Evolutionary conservation across 2,113 vertebrate genomes (phyloP), one percentile per base, ranked within the genome.

Genomic region (Dromaius novaehollandiae): DNA sequence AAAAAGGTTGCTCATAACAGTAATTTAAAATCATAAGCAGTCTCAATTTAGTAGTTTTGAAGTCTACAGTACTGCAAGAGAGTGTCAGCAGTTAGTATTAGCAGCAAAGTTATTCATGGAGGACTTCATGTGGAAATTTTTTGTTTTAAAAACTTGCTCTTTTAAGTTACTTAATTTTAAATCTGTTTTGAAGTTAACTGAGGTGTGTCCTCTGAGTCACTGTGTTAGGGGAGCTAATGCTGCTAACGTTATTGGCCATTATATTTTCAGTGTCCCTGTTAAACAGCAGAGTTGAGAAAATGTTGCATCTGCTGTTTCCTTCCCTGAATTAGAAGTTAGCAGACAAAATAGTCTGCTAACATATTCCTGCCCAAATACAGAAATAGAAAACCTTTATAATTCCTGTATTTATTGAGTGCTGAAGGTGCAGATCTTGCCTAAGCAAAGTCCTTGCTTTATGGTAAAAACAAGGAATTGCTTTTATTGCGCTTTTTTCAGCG

Each of bases 381-480:
- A 46, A 71, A 21, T 44, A 56, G 13, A 42, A 74, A 55, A 28
- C 84, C 46, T 65, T 81, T 21, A 2, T n/a, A 92, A 90, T 25
- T 60, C 34, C 60, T 93, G 10, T 68, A 42, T 90, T 90, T 92
- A 70, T 48, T 75, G 80, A 83, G 56, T 40, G 73, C 56, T 87
- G 80, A 84, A 86, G 53, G 34, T 76, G 60, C 76, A 93, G 51
- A 40, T 81, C 58, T 81, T 88, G 91, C 89, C 86, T 92, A 42
- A 60, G 50, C 65, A 22, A 86, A 74, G 46, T 71, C 64, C 73
- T 88, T 94, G 73, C 60, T 38, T 38, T 88, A 5, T 34, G 77
- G 56, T 32, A 70, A 80, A 50, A 95, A 32, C 10, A 36, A 61
- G 44, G 26, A 63, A 3, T 26, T 48, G 20, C 71, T 71, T 81